Percentiles rank a stretch among this genome's conserved stretches.
These are phyloP conservation scores for Sweltsa coloradensis DNA, from an alignment of 1,140 invertebrate genomes.

Conservation along the genomic window DNA sequence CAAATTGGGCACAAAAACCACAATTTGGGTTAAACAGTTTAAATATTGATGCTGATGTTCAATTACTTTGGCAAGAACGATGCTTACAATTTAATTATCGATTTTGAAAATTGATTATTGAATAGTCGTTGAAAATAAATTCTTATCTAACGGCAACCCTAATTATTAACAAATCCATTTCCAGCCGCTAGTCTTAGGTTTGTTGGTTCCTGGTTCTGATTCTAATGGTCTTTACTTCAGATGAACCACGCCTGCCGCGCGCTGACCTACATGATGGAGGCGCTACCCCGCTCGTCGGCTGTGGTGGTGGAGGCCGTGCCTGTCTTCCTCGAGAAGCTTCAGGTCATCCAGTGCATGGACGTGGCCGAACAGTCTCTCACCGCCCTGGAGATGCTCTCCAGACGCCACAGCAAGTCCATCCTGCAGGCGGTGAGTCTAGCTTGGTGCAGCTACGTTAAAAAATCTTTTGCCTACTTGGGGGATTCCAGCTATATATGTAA, in stretches of 20 bases:
- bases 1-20: no score
- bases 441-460: slow-evolving; percentile 8
- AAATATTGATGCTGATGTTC: no score
- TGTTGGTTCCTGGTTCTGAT: not conserved
- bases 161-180: no score
- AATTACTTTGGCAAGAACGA: no score
- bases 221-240: slow-evolving; percentile 27
- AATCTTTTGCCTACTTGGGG: no score
- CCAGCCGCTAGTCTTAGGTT: no score
- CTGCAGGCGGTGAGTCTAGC: slow-evolving; percentile 66
- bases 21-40: no score
- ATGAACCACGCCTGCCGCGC: slow-evolving; percentile 99
- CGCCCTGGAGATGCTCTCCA: slow-evolving; percentile 90
- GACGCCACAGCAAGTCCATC: slow-evolving; percentile 93
- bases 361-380: slow-evolving; percentile 95
- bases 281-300: slow-evolving; percentile 86
- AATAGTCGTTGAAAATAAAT: no score
- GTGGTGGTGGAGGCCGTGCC: slow-evolving; percentile 96
- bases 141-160: no score
- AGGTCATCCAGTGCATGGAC: slow-evolving; percentile 98
- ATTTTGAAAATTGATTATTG: no score
- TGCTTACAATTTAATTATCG: no score
- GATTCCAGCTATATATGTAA: no score
- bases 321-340: slow-evolving; percentile 87
- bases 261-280: slow-evolving; percentile 98